phyloP scores from a whole-genome alignment of 2,888 invertebrate genomes.

The Smittia aterrima region DNA sequence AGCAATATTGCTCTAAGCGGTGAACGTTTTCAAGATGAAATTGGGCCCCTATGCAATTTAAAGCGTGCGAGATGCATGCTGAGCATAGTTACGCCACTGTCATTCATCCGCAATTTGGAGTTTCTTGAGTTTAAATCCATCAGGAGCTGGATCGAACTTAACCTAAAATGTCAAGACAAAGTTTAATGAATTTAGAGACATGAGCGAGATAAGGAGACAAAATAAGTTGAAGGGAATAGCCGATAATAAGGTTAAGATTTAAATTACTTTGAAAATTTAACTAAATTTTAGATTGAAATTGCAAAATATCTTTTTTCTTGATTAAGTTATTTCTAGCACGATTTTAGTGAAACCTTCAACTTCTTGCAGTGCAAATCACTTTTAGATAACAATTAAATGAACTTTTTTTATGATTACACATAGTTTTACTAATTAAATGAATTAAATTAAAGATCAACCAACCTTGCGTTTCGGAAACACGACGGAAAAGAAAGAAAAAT shows the following conservation, averaged over 20 bases:
- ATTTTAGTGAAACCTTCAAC: too few species aligned
- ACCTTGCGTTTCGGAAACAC: neutral
- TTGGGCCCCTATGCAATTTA: constrained; percentile 41
- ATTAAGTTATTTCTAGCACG: too few species aligned
- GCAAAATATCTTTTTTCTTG: too few species aligned
- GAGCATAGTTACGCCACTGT: constrained; percentile 40
- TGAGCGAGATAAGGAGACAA: neutral
- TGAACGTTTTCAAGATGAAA: neutral
- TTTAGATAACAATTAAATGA: too few species aligned
- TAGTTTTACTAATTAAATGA: neutral
- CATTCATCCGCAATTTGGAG: neutral
- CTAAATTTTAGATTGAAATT: neutral
- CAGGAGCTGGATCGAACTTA: neutral
- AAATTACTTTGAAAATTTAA: neutral
- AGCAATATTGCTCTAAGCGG: neutral
- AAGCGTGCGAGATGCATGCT: constrained; percentile 14
- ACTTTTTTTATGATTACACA: too few species aligned
- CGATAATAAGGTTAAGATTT: neutral
- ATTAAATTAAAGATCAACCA: neutral
- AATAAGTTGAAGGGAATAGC: neutral
- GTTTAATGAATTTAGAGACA: neutral
- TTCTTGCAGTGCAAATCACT: too few species aligned
- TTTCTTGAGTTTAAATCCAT: neutral
- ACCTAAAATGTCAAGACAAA: constrained; percentile 19
- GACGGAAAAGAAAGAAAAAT: constrained; percentile 12